These are phyloP conservation scores for Autographa gamma DNA, from an alignment of 2,888 invertebrate species.

Conservation along the genomic window DNA sequence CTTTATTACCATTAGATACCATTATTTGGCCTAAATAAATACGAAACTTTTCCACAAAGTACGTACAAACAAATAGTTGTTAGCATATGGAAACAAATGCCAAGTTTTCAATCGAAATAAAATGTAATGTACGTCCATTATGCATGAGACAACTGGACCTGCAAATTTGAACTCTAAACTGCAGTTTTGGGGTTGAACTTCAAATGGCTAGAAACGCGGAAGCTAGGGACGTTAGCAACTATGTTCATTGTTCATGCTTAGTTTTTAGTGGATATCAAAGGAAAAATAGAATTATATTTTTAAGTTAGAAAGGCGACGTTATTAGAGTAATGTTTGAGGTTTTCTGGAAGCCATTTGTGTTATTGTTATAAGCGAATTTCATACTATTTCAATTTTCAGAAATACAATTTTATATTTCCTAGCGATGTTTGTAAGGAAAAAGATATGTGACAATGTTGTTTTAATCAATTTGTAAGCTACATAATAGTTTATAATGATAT, in stretches of 20 bases:
- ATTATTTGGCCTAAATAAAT: slow-evolving; percentile 33
- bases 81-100: slow-evolving; percentile 44
- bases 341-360: slow-evolving; percentile 13
- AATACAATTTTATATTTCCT: too few relatives aligned
- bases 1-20: slow-evolving; percentile 19
- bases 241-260: slow-evolving; percentile 44
- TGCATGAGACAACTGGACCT: slow-evolving; percentile 25
- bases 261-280: slow-evolving; percentile 42
- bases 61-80: slow-evolving; percentile 39
- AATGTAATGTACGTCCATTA: slow-evolving; percentile 47
- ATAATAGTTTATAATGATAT: too few relatives aligned
- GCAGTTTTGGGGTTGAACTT: slow-evolving; percentile 30
- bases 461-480: too few relatives aligned
- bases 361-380: slow-evolving; percentile 25
- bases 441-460: too few relatives aligned
- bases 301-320: slow-evolving; percentile 25
- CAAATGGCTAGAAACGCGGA: slow-evolving; percentile 15
- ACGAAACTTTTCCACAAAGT: slow-evolving; percentile 31
- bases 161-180: slow-evolving; percentile 11
- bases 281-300: slow-evolving; percentile 43
- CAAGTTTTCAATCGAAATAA: slow-evolving; percentile 52
- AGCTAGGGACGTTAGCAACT: slow-evolving; percentile 27
- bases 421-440: too few relatives aligned
- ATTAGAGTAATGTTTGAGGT: slow-evolving; percentile 9
- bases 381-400: neutral